Conservation (phyloP, 1,140 invertebrate genomes). For the Drosophila lacteicornis region DNA sequence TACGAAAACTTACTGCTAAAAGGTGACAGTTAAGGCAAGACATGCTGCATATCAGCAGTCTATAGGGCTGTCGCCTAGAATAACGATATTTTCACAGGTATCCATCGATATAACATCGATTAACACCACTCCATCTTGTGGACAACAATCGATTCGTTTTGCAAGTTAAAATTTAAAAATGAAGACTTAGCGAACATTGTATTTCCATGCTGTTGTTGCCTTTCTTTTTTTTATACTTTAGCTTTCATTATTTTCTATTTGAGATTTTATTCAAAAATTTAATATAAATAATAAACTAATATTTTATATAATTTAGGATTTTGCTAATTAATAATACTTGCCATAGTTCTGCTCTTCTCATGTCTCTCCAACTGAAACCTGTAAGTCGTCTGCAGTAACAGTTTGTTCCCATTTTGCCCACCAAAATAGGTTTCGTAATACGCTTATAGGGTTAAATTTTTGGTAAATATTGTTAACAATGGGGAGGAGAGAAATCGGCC, state of each 20-base stretch:
- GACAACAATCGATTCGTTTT: no score
- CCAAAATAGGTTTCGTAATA: constrained; percentile 48
- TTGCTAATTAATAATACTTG: not conserved
- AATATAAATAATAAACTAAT: not conserved
- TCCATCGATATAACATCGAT: no score
- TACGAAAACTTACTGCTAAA: no score
- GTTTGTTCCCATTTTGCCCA: constrained; percentile 59
- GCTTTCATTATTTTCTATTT: not conserved
- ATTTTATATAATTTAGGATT: not conserved
- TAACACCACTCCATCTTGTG: not conserved
- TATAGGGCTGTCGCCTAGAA: no score
- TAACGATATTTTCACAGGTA: no score
- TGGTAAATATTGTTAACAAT: constrained; percentile 35
- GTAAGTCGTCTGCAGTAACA: constrained; percentile 32
- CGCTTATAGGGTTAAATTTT: constrained; percentile 53
- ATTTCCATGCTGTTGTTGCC: no score
- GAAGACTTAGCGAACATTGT: no score
- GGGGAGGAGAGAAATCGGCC: constrained; percentile 46
- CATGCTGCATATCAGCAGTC: no score
- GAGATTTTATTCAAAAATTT: not conserved
- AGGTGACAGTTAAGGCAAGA: no score
- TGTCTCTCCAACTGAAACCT: constrained; percentile 48
- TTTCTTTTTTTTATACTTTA: not conserved
- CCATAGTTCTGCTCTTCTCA: not conserved
- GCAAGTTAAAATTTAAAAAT: no score